A percentile compares a stretch with the other conserved stretches of the same genome.
Conservation (phyloP, 2,888 invertebrate genomes). For the Agapostemon virescens region DNA sequence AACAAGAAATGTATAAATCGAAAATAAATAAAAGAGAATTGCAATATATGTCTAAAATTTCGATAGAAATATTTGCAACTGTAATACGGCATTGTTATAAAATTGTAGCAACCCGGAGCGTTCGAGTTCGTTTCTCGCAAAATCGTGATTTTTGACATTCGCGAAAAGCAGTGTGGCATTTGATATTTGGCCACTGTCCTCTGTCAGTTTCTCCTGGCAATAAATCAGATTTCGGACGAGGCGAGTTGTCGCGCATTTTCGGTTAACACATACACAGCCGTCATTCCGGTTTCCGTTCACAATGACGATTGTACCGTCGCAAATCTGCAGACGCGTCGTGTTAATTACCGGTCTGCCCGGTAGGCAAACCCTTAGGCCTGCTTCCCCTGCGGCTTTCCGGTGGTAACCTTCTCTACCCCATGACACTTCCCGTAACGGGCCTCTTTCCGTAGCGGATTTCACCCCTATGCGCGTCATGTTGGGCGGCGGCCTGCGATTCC, state of each 20-base stretch:
- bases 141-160: background rate
- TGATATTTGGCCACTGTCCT: background rate
- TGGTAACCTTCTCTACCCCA: background rate
- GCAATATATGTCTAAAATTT: too few relatives aligned
- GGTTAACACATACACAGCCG: background rate
- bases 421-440: conserved; percentile 1
- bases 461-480: background rate
- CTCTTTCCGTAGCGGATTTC: background rate
- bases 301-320: background rate
- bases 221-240: background rate
- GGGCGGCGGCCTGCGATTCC: background rate
- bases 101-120: background rate
- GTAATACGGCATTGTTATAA: background rate
- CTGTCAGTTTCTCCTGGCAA: background rate
- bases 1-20: too few relatives aligned
- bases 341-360: conserved; percentile 1
- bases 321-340: background rate
- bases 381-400: background rate
- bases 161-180: background rate
- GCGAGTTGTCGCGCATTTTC: background rate
- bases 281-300: background rate
- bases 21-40: too few relatives aligned
- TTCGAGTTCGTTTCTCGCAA: background rate
- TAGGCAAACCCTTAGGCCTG: background rate
- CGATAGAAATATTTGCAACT: too few relatives aligned